A percentile compares a stretch with the other conserved stretches of the same genome.
These are phyloP conservation scores for Tapirus indicus DNA, from an alignment of 2,797 vertebrate species.

Conservation along the genomic window DNA sequence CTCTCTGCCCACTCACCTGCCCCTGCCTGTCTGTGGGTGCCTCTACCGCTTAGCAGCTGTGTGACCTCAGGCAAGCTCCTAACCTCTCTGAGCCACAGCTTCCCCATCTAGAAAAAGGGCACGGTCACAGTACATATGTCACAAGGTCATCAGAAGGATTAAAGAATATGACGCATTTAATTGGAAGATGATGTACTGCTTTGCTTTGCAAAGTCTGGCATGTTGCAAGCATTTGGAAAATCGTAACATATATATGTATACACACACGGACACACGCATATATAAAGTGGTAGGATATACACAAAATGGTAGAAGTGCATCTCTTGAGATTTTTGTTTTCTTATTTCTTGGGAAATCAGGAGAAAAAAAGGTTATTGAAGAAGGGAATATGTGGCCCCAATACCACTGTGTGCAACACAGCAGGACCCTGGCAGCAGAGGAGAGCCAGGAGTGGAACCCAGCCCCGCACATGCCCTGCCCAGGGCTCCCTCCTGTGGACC, in stretches of 20 bases:
- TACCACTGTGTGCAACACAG: rapidly evolving
- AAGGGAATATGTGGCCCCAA: not conserved
- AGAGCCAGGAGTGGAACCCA: not conserved
- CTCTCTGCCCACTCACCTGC: not conserved
- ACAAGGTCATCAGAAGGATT: not conserved
- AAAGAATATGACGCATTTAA: not conserved
- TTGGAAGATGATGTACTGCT: not conserved
- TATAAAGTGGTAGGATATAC: not conserved
- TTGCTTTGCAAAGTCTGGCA: not conserved
- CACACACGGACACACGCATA: rapidly evolving
- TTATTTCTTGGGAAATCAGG: not conserved
- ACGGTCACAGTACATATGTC: not conserved
- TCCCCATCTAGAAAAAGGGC: not conserved
- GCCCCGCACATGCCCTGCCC: rapidly evolving
- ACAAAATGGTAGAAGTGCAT: not conserved
- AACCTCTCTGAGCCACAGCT: not conserved
- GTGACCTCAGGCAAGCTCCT: not conserved
- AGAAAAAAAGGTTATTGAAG: not conserved
- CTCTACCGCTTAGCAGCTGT: not conserved
- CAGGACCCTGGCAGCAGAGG: too few relatives aligned
- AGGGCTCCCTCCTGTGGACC: not conserved
- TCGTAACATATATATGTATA: too few relatives aligned
- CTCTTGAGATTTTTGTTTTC: not conserved
- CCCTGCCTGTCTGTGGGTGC: not conserved
- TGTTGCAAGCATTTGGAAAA: not conserved